phyloP scores from a whole-genome alignment of 2,113 vertebrate species.

The Oreochromis spilurus region DNA sequence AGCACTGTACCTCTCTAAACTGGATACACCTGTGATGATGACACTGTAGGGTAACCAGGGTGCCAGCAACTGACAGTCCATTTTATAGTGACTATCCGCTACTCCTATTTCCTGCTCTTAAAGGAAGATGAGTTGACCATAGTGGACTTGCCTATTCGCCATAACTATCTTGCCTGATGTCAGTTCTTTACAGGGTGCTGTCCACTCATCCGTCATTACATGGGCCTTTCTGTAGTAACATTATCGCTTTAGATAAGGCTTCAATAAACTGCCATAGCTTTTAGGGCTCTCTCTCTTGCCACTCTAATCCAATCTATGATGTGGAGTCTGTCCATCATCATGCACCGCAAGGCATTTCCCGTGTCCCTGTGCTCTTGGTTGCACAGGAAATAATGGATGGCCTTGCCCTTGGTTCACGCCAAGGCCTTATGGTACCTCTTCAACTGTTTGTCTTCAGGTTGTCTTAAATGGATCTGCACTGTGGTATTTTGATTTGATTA shows the following conservation, averaged over 20 bases:
- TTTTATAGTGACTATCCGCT: slow-evolving; percentile 14
- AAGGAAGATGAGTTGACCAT: slow-evolving; percentile 45
- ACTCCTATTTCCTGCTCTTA: slow-evolving; percentile 20
- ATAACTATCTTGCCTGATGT: slow-evolving; percentile 31
- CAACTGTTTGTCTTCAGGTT: slow-evolving; percentile 58
- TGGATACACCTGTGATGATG: slow-evolving; percentile 38
- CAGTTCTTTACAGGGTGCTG: slow-evolving; percentile 46
- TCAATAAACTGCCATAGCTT: slow-evolving; percentile 71
- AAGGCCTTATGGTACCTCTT: slow-evolving; percentile 43
- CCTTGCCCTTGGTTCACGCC: slow-evolving; percentile 45
- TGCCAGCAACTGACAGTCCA: slow-evolving; percentile 1
- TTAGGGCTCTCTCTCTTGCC: slow-evolving; percentile 65
- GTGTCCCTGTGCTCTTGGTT: slow-evolving; percentile 38
- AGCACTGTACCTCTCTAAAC: slow-evolving; percentile 8
- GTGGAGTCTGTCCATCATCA: slow-evolving; percentile 68
- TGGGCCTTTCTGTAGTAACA: slow-evolving; percentile 63
- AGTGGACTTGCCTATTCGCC: slow-evolving; percentile 40
- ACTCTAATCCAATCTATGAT: slow-evolving; percentile 74
- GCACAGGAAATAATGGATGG: slow-evolving; percentile 62
- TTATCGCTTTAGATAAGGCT: slow-evolving; percentile 75
- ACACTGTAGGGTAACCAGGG: slow-evolving; percentile 16
- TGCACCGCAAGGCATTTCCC: slow-evolving; percentile 54
- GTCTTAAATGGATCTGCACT: slow-evolving; percentile 29
- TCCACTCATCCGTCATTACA: slow-evolving; percentile 67
- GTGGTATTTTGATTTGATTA: slow-evolving; percentile 65